Evolutionary conservation across 2,888 invertebrate species (phyloP), one percentile per base, ranked within the genome.

Genomic region (Hypomecis atomaria): DNA sequence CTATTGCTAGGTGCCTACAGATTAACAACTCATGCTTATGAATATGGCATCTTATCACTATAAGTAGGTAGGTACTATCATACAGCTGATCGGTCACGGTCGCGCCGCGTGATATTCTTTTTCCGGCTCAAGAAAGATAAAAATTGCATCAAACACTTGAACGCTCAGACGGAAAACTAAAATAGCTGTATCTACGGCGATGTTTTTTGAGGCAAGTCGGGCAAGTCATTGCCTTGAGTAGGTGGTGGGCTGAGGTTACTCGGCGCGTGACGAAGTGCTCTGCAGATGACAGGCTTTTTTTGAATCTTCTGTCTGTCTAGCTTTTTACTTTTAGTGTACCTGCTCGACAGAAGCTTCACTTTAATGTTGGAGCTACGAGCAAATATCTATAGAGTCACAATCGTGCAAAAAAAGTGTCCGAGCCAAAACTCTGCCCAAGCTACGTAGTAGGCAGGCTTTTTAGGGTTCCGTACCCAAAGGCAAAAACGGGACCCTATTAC

Each of bases 211-310:
- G 23, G 37, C 4, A 11, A 48, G 60, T 61, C 60, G 9, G 23
- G 37, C 4, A 11, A 48, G 60, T 61, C 60, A 54, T 43, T 55
- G 60, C 53, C 53, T 65, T 53, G 57, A 54, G 48, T 57, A 48
- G 52, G 58, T 52, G 23, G 6, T 6, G 23, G 40, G 38, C 37
- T 59, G 50, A 54, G 49, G 47, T 54, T 49, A 42, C 40, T 33
- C 23, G 40, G 9, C 37, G 37, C 11, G 48, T 4, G 5, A n/a
- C 34, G 9, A 44, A 44, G 6, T 23, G 6, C 36, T 36, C 1
- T 6, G 45, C 45, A 45, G 23, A 45, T 23, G 47, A n/a, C 47
- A 5, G 11, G 6, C 6, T 10, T 13, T 6, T 44, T 13, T 4
- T 13, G 11, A 8, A 5, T 8, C 44, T 44, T 23, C 23, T 23